These are phyloP conservation scores for Hypena proboscidalis DNA, from an alignment of 2,888 invertebrate species.

Conservation along the genomic window DNA sequence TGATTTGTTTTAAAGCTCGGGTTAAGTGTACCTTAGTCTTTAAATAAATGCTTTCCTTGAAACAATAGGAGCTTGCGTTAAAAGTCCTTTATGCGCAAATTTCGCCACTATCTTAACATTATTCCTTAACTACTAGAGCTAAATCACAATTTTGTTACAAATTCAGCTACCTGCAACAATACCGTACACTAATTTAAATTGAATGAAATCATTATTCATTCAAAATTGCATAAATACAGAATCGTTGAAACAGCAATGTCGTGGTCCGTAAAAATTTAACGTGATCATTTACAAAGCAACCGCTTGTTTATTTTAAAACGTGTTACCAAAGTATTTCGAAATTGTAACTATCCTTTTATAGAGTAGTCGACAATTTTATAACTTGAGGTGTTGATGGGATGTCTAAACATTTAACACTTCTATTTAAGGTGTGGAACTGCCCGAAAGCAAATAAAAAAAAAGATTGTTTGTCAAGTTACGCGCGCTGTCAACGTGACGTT, in stretches of 20 bases:
- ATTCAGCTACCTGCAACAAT: conserved; percentile 33
- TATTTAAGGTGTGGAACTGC: conserved; percentile 46
- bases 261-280: conserved; percentile 52
- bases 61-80: not conserved
- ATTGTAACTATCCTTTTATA: conserved; percentile 29
- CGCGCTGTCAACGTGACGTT: conserved; percentile 55
- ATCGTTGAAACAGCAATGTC: conserved; percentile 40
- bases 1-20: too few relatives aligned
- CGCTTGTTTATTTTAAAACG: conserved; percentile 35
- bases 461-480: conserved; percentile 46
- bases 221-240: conserved; percentile 36
- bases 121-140: conserved; percentile 34
- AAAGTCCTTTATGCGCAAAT: conserved; percentile 24
- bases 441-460: conserved; percentile 42
- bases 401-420: conserved; percentile 46
- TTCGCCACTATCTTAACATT: conserved; percentile 40
- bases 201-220: conserved; percentile 45
- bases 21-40: not conserved
- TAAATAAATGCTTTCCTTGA: conserved; percentile 15
- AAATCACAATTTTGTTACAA: conserved; percentile 29
- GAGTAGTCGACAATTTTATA: conserved; percentile 31
- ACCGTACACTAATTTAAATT: conserved; percentile 39
- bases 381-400: conserved; percentile 40
- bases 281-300: conserved; percentile 32
- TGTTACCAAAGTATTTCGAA: conserved; percentile 33